A percentile compares a stretch with the other conserved stretches of the same genome.
Evolutionary conservation across 2,113 vertebrate genomes (phyloP).

Genomic region (Halcyon malimbica): DNA sequence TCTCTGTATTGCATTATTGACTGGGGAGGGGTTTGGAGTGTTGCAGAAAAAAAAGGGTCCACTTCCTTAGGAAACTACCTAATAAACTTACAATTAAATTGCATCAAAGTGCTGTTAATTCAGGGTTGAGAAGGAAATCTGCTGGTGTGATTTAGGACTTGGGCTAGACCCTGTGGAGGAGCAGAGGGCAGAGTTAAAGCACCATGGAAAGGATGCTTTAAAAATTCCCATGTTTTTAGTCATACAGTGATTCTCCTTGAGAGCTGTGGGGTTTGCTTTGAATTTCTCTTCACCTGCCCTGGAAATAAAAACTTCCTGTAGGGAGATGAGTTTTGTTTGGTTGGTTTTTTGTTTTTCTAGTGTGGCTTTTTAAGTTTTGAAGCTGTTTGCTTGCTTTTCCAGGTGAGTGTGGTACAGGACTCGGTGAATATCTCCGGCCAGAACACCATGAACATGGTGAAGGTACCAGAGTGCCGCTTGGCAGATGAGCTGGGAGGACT

Average conservation of each 20-base stretch:
- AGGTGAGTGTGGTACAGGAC: conserved; percentile 99
- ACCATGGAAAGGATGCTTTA: too few relatives aligned
- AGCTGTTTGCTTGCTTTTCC: not conserved
- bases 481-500: conserved; percentile 94
- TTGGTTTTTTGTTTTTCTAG: not conserved
- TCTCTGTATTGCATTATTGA: conserved; percentile 30
- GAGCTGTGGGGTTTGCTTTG: not conserved
- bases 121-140: not conserved
- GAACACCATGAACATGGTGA: conserved; percentile 96
- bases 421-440: conserved; percentile 98
- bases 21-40: not conserved
- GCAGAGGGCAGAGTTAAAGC: not conserved
- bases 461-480: conserved; percentile 93
- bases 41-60: not conserved
- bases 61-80: not conserved
- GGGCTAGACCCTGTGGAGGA: not conserved
- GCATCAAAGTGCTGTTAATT: not conserved
- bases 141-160: not conserved
- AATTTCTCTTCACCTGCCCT: not conserved
- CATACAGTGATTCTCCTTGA: too few relatives aligned
- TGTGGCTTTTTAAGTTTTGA: not conserved
- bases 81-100: not conserved
- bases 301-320: not conserved
- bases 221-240: accelerated
- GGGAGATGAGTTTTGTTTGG: not conserved